Evolutionary conservation across 2,113 vertebrate species (phyloP).

Genomic region (Penelope pileata): DNA sequence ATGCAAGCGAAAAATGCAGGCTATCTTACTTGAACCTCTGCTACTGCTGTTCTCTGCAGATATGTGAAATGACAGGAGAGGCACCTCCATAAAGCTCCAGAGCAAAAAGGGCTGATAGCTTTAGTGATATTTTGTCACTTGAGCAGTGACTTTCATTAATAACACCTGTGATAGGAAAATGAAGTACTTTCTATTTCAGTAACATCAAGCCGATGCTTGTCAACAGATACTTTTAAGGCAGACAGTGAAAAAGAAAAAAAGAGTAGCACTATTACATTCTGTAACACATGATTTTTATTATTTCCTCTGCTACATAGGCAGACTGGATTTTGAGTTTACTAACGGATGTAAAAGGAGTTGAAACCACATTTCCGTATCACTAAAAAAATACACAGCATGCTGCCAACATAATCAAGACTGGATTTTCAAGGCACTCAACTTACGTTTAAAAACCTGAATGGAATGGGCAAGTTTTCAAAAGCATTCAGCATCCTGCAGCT

Average conservation of each 20-base stretch:
- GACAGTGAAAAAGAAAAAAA: slow-evolving; percentile 4
- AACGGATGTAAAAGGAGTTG: not conserved
- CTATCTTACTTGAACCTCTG: not conserved
- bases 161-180: slow-evolving; percentile 13
- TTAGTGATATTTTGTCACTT: slow-evolving; percentile 8
- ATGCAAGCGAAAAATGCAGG: not conserved
- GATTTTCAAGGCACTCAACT: not conserved
- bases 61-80: not conserved
- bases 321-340: slow-evolving; percentile 36
- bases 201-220: not conserved
- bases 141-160: not conserved
- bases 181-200: slow-evolving; percentile 17
- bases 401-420: not conserved
- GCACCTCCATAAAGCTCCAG: not conserved
- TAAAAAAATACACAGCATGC: not conserved
- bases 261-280: not conserved
- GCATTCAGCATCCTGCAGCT: not conserved
- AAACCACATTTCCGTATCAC: not conserved
- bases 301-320: not conserved
- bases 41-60: not conserved
- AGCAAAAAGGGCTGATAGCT: not conserved
- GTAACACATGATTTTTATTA: not conserved
- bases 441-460: not conserved
- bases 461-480: not conserved
- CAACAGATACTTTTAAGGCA: not conserved